Conservation (phyloP, 2,888 invertebrate species). For the Phymatocera aterrima region DNA sequence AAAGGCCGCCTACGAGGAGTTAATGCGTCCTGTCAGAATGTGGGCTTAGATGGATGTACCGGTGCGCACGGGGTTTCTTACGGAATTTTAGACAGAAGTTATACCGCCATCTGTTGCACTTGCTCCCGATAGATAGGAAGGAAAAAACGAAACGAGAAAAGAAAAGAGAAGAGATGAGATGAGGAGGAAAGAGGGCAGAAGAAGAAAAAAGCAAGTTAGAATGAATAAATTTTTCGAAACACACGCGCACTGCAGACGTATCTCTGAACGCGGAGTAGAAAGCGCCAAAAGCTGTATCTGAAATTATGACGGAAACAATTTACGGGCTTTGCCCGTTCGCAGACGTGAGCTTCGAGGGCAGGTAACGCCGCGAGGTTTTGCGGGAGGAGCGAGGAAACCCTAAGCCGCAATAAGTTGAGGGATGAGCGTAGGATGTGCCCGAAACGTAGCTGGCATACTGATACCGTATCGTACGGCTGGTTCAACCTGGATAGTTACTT, state of each 20-base stretch:
- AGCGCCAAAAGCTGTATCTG: constrained; percentile 64
- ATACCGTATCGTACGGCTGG: constrained; percentile 56
- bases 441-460: constrained; percentile 74
- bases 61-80: background rate
- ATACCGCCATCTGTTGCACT: background rate
- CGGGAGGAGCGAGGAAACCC: constrained; percentile 58
- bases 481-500: constrained; percentile 19
- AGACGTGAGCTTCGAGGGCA: constrained; percentile 54
- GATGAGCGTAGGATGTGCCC: constrained; percentile 74
- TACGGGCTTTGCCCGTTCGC: constrained; percentile 70
- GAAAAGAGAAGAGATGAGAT: background rate
- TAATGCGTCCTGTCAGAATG: constrained; percentile 47
- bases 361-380: constrained; percentile 45
- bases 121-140: background rate
- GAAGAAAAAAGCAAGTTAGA: background rate
- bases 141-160: background rate
- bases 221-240: background rate
- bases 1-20: constrained; percentile 39
- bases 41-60: constrained; percentile 41
- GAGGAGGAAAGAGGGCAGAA: background rate
- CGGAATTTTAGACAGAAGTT: constrained; percentile 1
- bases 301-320: constrained; percentile 75
- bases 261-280: background rate
- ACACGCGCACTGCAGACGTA: too few species aligned
- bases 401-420: constrained; percentile 75